These are phyloP conservation scores for Picus viridis DNA, from an alignment of 2,797 vertebrate genomes.

Conservation along the genomic window DNA sequence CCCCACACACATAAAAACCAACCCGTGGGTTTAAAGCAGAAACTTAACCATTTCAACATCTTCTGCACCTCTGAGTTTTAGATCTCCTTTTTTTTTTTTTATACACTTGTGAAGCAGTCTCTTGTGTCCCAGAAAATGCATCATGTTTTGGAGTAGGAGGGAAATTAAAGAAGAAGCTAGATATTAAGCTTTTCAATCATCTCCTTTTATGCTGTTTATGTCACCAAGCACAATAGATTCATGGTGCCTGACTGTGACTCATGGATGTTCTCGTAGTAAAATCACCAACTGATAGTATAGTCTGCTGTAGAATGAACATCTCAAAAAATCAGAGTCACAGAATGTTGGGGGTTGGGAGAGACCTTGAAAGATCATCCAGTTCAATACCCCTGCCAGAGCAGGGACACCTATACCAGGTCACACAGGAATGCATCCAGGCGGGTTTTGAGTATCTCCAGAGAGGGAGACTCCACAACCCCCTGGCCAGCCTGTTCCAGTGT, in stretches of 20 bases:
- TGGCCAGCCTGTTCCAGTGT: too few species aligned
- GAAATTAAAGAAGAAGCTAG: constrained; percentile 11
- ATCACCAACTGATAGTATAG: background rate
- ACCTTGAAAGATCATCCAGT: too few species aligned
- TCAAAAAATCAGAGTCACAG: background rate
- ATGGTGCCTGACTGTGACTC: background rate
- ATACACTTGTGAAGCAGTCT: background rate
- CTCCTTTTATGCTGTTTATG: background rate
- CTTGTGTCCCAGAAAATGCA: background rate
- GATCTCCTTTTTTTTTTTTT: background rate
- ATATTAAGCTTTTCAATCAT: background rate
- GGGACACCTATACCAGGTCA: too few species aligned
- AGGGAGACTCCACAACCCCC: too few species aligned
- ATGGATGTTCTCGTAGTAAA: background rate
- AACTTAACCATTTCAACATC: background rate
- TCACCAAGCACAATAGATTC: background rate
- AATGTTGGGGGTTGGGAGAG: too few species aligned
- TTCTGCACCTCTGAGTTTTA: background rate
- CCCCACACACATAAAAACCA: too few species aligned
- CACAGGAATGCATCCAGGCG: too few species aligned
- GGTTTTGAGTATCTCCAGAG: too few species aligned
- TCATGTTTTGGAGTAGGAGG: background rate
- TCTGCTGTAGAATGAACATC: background rate
- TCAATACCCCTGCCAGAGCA: too few species aligned
- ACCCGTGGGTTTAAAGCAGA: background rate